Percentiles rank a stretch among this genome's conserved stretches.
These are phyloP conservation scores for Heliconius himera DNA, from an alignment of 1,140 invertebrate genomes.

Conservation along the genomic window DNA sequence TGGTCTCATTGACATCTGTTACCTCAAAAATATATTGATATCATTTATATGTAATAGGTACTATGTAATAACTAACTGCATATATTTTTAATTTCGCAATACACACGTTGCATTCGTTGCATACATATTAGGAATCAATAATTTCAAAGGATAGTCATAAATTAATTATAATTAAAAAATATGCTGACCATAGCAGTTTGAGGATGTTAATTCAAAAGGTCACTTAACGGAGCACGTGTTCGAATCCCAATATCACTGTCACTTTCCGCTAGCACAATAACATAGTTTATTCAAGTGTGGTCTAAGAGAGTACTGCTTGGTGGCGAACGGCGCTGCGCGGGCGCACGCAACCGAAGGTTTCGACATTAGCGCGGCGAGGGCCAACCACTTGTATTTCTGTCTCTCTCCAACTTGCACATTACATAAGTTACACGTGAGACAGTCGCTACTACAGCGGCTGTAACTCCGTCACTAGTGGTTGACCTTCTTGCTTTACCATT, in stretches of 20 bases:
- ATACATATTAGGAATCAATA: not conserved
- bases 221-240: constrained; percentile 51
- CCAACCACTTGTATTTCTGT: constrained; percentile 46
- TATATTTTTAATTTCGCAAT: not conserved
- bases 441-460: constrained; percentile 38
- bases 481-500: constrained; percentile 72
- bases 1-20: not conserved
- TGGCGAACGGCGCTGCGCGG: constrained; percentile 50
- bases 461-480: constrained; percentile 57
- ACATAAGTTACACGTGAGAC: constrained; percentile 44
- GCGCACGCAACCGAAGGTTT: constrained; percentile 72
- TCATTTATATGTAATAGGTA: not conserved
- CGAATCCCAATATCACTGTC: constrained; percentile 63
- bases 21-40: not conserved
- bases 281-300: constrained; percentile 55
- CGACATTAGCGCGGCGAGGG: constrained; percentile 62
- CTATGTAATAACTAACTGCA: not conserved
- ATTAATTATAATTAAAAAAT: constrained; percentile 7
- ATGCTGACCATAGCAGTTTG: constrained; percentile 44
- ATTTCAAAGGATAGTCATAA: not conserved
- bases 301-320: constrained; percentile 54
- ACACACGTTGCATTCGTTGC: not conserved
- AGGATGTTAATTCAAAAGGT: constrained; percentile 41
- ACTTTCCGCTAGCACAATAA: constrained; percentile 61
- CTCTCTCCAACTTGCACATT: constrained; percentile 47